A percentile compares a stretch with the other conserved stretches of the same genome.
phyloP scores from a whole-genome alignment of 2,888 invertebrate genomes.

The Plusia festucae region DNA sequence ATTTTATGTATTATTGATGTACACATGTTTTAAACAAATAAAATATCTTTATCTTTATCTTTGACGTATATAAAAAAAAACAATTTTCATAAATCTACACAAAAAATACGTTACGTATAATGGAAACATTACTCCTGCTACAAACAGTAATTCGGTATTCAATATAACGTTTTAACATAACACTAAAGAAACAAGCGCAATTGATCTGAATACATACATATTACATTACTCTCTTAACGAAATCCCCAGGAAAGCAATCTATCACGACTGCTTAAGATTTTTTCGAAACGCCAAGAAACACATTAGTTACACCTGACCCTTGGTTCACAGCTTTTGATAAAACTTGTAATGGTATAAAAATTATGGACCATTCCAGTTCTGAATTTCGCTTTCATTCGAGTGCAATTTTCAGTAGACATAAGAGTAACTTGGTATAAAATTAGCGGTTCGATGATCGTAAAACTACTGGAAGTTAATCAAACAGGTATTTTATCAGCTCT shows the following conservation, averaged over 20 bases:
- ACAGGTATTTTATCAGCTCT: no score
- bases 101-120: neutral
- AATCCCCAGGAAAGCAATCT: neutral
- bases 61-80: no score
- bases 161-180: neutral
- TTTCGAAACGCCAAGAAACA: neutral
- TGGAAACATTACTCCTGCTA: neutral
- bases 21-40: no score
- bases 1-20: no score
- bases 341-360: constrained; percentile 1
- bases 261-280: neutral
- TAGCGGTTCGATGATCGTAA: neutral
- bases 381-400: neutral
- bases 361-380: neutral
- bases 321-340: neutral
- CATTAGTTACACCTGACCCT: neutral
- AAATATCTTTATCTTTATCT: no score
- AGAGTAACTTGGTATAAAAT: neutral
- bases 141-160: neutral
- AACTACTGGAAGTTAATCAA: neutral
- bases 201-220: constrained; percentile 5
- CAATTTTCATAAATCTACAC: no score
- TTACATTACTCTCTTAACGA: neutral
- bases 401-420: neutral
- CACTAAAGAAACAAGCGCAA: constrained; percentile 3